These are phyloP conservation scores for Hydrotaea cyrtoneurina DNA, from an alignment of 2,888 invertebrate genomes.

Conservation along the genomic window DNA sequence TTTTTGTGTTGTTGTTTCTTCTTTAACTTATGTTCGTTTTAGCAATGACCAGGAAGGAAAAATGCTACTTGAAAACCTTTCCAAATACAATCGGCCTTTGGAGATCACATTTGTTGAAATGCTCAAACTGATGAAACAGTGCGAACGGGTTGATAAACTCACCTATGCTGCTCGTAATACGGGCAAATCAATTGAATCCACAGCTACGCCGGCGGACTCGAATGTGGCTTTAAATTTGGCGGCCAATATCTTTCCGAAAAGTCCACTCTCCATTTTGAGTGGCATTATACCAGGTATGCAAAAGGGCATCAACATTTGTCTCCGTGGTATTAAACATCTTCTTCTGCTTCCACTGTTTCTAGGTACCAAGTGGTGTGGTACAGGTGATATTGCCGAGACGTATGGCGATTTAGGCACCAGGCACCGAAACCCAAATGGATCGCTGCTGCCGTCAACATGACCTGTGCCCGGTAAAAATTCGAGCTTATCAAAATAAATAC, in stretches of 20 bases:
- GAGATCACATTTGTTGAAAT: slow-evolving; percentile 88
- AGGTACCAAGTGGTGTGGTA: slow-evolving; percentile 97
- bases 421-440: slow-evolving; percentile 86
- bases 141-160: slow-evolving; percentile 85
- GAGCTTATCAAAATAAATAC: slow-evolving; percentile 84
- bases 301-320: too few relatives aligned
- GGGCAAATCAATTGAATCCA: slow-evolving; percentile 73
- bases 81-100: slow-evolving; percentile 84
- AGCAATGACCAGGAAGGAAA: slow-evolving; percentile 88
- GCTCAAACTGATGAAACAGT: slow-evolving; percentile 90
- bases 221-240: slow-evolving; percentile 75
- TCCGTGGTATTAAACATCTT: neutral
- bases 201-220: slow-evolving; percentile 22
- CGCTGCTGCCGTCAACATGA: slow-evolving; percentile 95
- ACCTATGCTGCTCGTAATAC: slow-evolving; percentile 70
- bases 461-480: slow-evolving; percentile 91
- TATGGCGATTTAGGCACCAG: slow-evolving; percentile 94
- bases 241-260: slow-evolving; percentile 83
- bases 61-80: slow-evolving; percentile 84
- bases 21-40: slow-evolving; percentile 68
- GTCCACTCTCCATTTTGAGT: slow-evolving; percentile 87
- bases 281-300: slow-evolving; percentile 91
- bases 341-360: slow-evolving; percentile 44
- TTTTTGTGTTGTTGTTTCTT: neutral
- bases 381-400: slow-evolving; percentile 91